Evolutionary conservation across 2,888 invertebrate genomes (phyloP).

Genomic region (Torymus tubicola): DNA sequence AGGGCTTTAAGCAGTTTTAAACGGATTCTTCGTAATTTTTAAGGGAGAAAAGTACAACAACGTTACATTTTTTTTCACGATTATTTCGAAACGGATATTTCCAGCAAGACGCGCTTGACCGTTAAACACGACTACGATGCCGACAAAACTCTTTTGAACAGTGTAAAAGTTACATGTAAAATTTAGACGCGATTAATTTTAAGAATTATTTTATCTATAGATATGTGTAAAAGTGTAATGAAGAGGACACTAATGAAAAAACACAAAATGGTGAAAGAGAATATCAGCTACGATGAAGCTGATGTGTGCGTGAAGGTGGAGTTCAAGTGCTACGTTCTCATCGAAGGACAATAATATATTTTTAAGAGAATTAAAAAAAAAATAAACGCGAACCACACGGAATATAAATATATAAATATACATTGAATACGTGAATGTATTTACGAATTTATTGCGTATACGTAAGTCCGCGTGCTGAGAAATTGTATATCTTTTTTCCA

Average conservation of each 20-base stretch:
- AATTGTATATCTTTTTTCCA: slow-evolving; percentile 52
- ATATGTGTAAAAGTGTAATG: slow-evolving; percentile 50
- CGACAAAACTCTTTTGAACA: slow-evolving; percentile 26
- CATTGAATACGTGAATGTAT: slow-evolving; percentile 59
- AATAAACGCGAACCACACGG: slow-evolving; percentile 55
- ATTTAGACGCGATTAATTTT: slow-evolving; percentile 35
- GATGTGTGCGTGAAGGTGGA: slow-evolving; percentile 56
- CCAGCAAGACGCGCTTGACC: slow-evolving; percentile 37
- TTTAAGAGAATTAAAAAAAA: slow-evolving; percentile 67
- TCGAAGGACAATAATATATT: slow-evolving; percentile 77
- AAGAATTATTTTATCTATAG: slow-evolving; percentile 42
- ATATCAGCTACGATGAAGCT: slow-evolving; percentile 45
- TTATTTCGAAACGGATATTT: slow-evolving; percentile 14
- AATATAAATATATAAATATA: slow-evolving; percentile 59
- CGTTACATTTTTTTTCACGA: slow-evolving; percentile 1
- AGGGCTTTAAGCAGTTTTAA: background rate
- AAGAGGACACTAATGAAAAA: slow-evolving; percentile 35
- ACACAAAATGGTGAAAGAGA: slow-evolving; percentile 7
- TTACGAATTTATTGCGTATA: slow-evolving; percentile 67
- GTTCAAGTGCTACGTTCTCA: slow-evolving; percentile 73
- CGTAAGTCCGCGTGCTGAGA: slow-evolving; percentile 60
- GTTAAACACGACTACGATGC: slow-evolving; percentile 3
- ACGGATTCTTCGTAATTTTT: background rate
- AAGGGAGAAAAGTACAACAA: slow-evolving; percentile 7
- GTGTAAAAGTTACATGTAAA: slow-evolving; percentile 31